phyloP scores from a whole-genome alignment of 1,140 invertebrate genomes.

The Metopolophium dirhodum region DNA sequence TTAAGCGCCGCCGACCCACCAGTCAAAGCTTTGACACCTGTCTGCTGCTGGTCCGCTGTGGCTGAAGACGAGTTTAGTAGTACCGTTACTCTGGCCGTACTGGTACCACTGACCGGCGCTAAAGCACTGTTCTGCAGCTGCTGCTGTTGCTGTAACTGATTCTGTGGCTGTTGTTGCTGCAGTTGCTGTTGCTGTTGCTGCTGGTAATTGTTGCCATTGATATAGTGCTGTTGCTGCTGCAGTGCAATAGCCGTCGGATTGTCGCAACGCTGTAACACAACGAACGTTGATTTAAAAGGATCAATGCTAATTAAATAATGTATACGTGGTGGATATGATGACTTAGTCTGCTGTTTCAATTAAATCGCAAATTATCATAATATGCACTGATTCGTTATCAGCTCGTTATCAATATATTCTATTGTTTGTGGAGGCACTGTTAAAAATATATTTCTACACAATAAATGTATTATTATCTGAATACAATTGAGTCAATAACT shows the following conservation, averaged over 20 bases:
- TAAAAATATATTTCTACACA: background rate
- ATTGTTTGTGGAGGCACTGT: background rate
- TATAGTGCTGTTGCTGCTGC: constrained; percentile 52
- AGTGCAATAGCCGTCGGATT: constrained; percentile 19
- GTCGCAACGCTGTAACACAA: background rate
- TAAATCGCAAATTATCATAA: background rate
- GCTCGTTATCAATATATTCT: background rate
- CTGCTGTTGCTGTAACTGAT: constrained; percentile 40
- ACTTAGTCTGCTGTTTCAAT: background rate
- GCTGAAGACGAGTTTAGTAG: background rate
- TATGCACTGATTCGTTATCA: background rate
- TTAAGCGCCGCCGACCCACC: constrained; percentile 54
- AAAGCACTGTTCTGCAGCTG: constrained; percentile 8
- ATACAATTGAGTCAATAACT: too few species aligned
- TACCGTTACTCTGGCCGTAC: background rate
- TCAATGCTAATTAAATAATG: background rate
- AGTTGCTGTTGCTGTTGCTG: constrained; percentile 59
- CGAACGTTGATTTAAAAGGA: background rate
- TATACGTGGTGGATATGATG: background rate
- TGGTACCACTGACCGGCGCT: constrained; percentile 58
- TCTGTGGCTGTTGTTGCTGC: constrained; percentile 57
- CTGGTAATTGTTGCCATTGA: constrained; percentile 35
- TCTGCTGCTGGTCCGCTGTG: constrained; percentile 40
- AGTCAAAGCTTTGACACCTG: background rate
- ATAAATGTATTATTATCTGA: too few species aligned